phyloP scores from a whole-genome alignment of 1,140 invertebrate species.

The Pentalonia nigronervosa region DNA sequence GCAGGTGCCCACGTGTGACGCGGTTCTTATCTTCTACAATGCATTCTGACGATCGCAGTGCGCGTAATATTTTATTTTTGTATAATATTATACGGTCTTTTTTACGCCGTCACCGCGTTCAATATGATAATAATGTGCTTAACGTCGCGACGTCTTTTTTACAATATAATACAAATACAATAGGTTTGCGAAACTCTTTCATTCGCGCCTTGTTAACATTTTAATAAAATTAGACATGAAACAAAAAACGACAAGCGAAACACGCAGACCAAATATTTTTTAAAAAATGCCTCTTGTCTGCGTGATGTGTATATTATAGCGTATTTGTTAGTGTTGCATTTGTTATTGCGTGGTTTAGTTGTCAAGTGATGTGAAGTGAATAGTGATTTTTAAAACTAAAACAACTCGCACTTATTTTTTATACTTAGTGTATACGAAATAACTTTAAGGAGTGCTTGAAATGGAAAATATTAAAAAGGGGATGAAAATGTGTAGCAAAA shows the following conservation, averaged over 20 bases:
- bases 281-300: not conserved
- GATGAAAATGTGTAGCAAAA: not conserved
- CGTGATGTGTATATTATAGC: too few relatives aligned
- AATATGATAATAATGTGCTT: constrained; percentile 17
- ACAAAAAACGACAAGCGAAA: too few relatives aligned
- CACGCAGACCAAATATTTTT: not conserved
- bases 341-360: not conserved
- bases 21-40: not conserved
- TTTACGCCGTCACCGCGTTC: not conserved
- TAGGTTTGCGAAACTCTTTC: not conserved
- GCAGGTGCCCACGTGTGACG: not conserved
- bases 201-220: not conserved
- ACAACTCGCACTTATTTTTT: not conserved
- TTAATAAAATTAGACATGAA: not conserved
- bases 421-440: too few relatives aligned
- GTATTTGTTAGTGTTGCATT: not conserved
- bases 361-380: not conserved
- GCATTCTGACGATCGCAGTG: not conserved
- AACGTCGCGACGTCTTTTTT: not conserved
- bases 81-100: not conserved
- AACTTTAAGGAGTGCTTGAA: not conserved
- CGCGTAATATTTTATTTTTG: not conserved
- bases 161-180: not conserved
- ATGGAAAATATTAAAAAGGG: not conserved
- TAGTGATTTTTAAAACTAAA: not conserved